Percentiles rank a stretch among this genome's conserved stretches.
Conservation (phyloP, 2,797 vertebrate genomes). For the Syncerus caffer region DNA sequence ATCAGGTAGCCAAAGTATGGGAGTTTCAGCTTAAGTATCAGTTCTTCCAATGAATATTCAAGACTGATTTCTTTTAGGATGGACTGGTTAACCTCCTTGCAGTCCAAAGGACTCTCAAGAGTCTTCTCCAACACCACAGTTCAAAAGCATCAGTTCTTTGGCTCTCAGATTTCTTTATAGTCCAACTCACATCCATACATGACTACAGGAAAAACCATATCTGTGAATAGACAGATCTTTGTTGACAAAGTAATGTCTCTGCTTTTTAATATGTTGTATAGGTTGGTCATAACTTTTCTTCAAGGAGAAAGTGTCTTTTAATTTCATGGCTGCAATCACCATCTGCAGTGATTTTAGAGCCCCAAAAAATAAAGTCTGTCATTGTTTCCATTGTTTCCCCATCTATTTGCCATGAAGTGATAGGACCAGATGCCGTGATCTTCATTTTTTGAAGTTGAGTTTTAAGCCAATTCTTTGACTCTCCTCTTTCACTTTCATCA, state of each 20-base stretch:
- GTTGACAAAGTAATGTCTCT: background rate
- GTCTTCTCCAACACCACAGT: background rate
- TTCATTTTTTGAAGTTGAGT: background rate
- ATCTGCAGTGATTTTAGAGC: background rate
- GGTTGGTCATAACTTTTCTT: background rate
- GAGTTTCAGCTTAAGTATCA: background rate
- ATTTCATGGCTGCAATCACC: background rate
- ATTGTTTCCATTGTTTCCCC: background rate
- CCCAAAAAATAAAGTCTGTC: rapidly evolving
- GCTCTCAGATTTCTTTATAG: background rate
- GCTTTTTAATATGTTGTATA: background rate
- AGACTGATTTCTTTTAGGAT: background rate
- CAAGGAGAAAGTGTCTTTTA: background rate
- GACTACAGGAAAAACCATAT: background rate
- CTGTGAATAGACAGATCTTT: background rate
- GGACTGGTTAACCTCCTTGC: background rate
- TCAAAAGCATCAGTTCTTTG: background rate
- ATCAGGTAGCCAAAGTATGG: background rate
- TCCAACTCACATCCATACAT: background rate
- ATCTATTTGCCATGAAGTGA: background rate
- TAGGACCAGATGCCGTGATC: background rate
- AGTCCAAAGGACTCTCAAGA: background rate
- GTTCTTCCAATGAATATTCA: background rate
- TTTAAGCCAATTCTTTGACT: background rate
- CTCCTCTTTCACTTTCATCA: background rate